Base-by-base conservation (phyloP, 2,888 invertebrate species). In the Baccha elongata region DNA sequence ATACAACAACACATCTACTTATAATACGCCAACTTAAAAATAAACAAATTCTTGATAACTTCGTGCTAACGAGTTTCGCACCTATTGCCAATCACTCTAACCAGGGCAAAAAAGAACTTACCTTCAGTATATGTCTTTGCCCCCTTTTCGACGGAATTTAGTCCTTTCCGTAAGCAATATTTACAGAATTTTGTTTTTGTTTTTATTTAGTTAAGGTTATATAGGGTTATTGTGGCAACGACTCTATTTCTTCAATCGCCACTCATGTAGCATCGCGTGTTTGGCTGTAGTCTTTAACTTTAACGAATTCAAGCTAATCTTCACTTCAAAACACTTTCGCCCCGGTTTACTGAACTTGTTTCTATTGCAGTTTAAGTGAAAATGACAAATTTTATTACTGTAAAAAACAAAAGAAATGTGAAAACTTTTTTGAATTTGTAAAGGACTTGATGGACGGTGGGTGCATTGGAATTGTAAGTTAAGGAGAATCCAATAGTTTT, bases 211-310 rank as follows among this genome's bases (percentile, higher is more conserved):
- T 32, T 32, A 32, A 17, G 32, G 52, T 52, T 50, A 50, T 23
- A 50, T 23, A 4, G 48, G 42, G 32, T 11, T 23, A 44, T 44
- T 29, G 44, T 46, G 60, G 26, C 50, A 52, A 21, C 13, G 46
- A 55, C 60, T 60, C 35, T 37, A 46, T 62, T 69, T 62, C 17
- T n/a, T 55, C 53, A 76, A 75, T 69, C 60, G 69, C 52, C 75
- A 62, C 40, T 71, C 64, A 29, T 58, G 42, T 73, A 46, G 60
- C 46, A 53, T 80, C 74, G 79, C 74, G 79, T 80, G 79, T 11
- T 55, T 42, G 21, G 10, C 32, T 62, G 62, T 15, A 74, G 40
- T 79, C 40, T n/a, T n/a, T 50, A 74, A 67, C 19, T 53, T 32
- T 53, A 79, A 69, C 35, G 78, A 73, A 17, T 76, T 50, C 58